phyloP scores from a whole-genome alignment of 1,140 invertebrate species.

The Bombus turneri region DNA sequence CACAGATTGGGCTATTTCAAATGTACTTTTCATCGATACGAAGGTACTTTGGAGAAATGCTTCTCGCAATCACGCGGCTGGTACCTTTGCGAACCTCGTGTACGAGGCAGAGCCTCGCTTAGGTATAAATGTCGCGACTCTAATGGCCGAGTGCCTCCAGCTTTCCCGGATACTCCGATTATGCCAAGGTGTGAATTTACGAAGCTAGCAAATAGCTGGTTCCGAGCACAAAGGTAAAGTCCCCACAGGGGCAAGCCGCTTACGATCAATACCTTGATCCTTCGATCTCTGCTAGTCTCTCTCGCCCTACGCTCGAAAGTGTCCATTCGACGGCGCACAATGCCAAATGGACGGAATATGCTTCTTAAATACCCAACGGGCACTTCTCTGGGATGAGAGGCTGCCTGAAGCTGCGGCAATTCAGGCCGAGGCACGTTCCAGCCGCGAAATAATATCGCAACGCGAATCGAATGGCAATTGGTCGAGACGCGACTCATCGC shows the following conservation, averaged over 20 bases:
- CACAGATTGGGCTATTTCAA: no score
- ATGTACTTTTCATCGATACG: neutral
- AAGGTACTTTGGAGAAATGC: neutral
- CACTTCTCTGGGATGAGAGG: conserved; percentile 61
- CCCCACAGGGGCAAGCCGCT: conserved; percentile 73
- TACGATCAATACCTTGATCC: conserved; percentile 79
- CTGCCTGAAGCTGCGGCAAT: conserved; percentile 65
- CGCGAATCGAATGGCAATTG: conserved; percentile 30
- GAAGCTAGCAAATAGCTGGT: conserved; percentile 54
- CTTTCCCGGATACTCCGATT: conserved; percentile 69
- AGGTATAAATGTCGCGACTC: conserved; percentile 51
- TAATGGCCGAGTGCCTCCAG: conserved; percentile 64
- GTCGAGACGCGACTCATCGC: neutral
- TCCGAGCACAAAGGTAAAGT: conserved; percentile 53
- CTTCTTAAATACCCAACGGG: conserved; percentile 69
- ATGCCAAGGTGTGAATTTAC: conserved; percentile 75
- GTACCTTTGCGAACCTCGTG: no score
- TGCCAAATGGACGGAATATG: conserved; percentile 71
- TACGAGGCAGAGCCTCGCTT: neutral
- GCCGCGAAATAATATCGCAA: conserved; percentile 57
- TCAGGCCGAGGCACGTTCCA: conserved; percentile 70
- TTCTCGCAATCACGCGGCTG: neutral
- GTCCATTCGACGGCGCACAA: conserved; percentile 73
- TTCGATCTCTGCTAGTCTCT: conserved; percentile 63
- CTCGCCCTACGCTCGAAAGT: conserved; percentile 19